phyloP scores from a whole-genome alignment of 2,113 vertebrate genomes.

The Esox niger region DNA sequence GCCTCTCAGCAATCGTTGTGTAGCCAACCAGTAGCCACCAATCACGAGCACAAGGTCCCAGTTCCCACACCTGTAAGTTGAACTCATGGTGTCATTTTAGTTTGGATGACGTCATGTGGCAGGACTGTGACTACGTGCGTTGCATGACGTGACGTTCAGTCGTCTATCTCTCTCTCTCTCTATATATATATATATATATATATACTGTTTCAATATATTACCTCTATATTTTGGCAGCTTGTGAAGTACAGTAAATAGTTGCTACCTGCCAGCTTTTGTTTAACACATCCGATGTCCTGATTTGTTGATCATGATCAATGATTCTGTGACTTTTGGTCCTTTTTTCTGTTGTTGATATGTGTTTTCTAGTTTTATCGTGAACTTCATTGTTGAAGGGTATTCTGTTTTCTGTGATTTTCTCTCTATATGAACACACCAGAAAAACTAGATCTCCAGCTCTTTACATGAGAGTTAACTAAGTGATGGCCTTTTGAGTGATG shows the following conservation, averaged over 20 bases:
- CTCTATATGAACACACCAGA: constrained; percentile 36
- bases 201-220: constrained; percentile 56
- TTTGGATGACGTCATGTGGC: constrained; percentile 80
- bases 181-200: too few relatives aligned
- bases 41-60: constrained; percentile 70
- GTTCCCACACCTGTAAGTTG: constrained; percentile 78
- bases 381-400: constrained; percentile 54
- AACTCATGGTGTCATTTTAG: constrained; percentile 78
- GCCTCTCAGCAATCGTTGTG: constrained; percentile 66
- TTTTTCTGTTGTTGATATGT: constrained; percentile 58
- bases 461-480: constrained; percentile 46
- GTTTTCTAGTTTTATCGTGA: constrained; percentile 56
- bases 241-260: constrained; percentile 73
- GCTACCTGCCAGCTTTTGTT: constrained; percentile 71
- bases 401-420: constrained; percentile 56
- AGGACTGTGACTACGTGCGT: constrained; percentile 78
- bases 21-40: constrained; percentile 65
- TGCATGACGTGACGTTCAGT: constrained; percentile 79
- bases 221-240: constrained; percentile 63
- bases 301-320: constrained; percentile 65
- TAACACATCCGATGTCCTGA: constrained; percentile 69
- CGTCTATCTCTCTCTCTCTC: constrained; percentile 59
- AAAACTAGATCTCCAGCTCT: constrained; percentile 40
- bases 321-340: constrained; percentile 69
- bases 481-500: too few relatives aligned